These are phyloP conservation scores for Heloderma charlesbogerti DNA, from an alignment of 2,113 vertebrate species.

Conservation along the genomic window DNA sequence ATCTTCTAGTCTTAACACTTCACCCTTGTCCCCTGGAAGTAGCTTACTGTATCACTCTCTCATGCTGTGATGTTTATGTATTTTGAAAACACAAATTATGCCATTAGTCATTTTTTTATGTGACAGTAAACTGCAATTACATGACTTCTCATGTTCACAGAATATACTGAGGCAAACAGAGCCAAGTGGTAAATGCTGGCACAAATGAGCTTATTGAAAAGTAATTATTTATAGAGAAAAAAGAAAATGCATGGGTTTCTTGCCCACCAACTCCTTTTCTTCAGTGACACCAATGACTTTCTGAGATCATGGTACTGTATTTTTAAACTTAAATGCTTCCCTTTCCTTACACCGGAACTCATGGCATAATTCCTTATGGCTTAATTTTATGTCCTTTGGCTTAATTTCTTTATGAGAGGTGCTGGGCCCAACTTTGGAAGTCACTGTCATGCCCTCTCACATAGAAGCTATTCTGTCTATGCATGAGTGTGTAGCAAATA, in stretches of 20 bases:
- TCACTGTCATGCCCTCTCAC: background rate
- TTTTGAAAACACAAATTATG: slow-evolving; percentile 76
- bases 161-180: slow-evolving; percentile 47
- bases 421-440: too few relatives aligned
- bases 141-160: slow-evolving; percentile 54
- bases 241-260: background rate
- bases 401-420: too few relatives aligned
- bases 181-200: slow-evolving; percentile 22
- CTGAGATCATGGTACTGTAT: background rate
- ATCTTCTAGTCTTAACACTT: slow-evolving; percentile 62
- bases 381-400: too few relatives aligned
- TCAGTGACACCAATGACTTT: too few relatives aligned
- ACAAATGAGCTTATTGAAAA: slow-evolving; percentile 24
- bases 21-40: slow-evolving; percentile 67
- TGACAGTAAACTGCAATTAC: slow-evolving; percentile 69
- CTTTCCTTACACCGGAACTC: background rate
- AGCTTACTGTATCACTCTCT: slow-evolving; percentile 69
- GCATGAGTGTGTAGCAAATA: too few relatives aligned
- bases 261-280: background rate
- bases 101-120: slow-evolving; percentile 70
- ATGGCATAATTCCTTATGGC: too few relatives aligned
- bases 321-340: background rate
- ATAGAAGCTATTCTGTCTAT: too few relatives aligned
- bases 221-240: slow-evolving; percentile 11
- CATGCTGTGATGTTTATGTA: slow-evolving; percentile 69